These are phyloP conservation scores for Papilio aristodemus DNA, from an alignment of 1,140 invertebrate species.

Conservation along the genomic window DNA sequence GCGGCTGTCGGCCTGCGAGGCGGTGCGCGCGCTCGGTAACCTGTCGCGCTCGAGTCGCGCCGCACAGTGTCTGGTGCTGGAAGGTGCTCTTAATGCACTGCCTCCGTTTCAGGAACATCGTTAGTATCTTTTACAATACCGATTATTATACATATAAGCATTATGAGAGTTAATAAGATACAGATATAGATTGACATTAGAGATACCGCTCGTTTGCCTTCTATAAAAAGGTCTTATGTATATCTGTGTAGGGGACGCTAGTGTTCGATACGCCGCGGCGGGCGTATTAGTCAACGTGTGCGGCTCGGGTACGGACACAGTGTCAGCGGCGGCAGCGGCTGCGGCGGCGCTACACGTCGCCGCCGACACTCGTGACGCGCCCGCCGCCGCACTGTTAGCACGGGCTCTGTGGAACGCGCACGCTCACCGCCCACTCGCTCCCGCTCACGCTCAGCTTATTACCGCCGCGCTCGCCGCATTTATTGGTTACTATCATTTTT, in stretches of 20 bases:
- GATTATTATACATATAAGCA: too few relatives aligned
- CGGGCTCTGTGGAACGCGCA: slow-evolving; percentile 71
- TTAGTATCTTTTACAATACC: too few relatives aligned
- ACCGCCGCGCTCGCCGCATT: slow-evolving; percentile 53
- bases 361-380: slow-evolving; percentile 47
- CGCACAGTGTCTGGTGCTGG: slow-evolving; percentile 60
- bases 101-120: slow-evolving; percentile 57
- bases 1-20: slow-evolving; percentile 56
- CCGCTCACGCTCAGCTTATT: slow-evolving; percentile 43
- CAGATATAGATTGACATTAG: too few relatives aligned
- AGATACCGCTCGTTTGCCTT: too few relatives aligned
- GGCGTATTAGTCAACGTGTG: slow-evolving; percentile 69
- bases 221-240: too few relatives aligned
- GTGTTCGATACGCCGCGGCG: slow-evolving; percentile 63
- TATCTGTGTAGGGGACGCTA: slow-evolving; percentile 48
- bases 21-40: slow-evolving; percentile 68
- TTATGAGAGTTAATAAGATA: too few relatives aligned
- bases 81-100: slow-evolving; percentile 56
- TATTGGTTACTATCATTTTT: slow-evolving; percentile 48
- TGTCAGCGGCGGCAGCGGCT: slow-evolving; percentile 40
- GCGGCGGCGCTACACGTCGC: slow-evolving; percentile 48
- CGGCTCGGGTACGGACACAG: slow-evolving; percentile 51
- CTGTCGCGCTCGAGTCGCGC: slow-evolving; percentile 58
- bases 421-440: slow-evolving; percentile 49
- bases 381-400: slow-evolving; percentile 57